phyloP scores from a whole-genome alignment of 2,888 invertebrate species.

The Asteroscopus sphinx region DNA sequence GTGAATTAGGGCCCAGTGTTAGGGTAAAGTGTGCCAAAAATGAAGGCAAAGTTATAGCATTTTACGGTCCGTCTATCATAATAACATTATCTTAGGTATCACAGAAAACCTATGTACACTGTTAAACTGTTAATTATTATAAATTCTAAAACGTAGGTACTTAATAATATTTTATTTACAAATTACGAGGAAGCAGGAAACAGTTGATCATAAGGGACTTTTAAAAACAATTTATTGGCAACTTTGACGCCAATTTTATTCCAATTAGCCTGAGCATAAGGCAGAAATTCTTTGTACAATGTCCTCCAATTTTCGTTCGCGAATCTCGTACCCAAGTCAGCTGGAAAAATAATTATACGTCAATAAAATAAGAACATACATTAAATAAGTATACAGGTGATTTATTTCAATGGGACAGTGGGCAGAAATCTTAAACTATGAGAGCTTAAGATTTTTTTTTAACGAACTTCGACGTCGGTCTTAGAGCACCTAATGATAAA shows the following conservation, averaged over 20 bases:
- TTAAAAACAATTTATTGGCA: slow-evolving; percentile 88
- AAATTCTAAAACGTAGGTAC: slow-evolving; percentile 2
- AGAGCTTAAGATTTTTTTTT: too few species aligned
- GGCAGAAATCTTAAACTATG: too few species aligned
- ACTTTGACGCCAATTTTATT: slow-evolving; percentile 86
- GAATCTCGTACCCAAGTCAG: slow-evolving; percentile 86
- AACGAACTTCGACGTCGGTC: too few species aligned
- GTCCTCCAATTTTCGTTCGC: slow-evolving; percentile 91
- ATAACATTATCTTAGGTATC: slow-evolving; percentile 19
- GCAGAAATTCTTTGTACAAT: slow-evolving; percentile 89
- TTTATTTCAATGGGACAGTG: too few species aligned
- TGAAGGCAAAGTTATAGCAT: too few species aligned
- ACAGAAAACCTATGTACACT: slow-evolving; percentile 31
- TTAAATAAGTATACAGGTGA: background rate
- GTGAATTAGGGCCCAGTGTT: too few species aligned
- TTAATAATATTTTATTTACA: background rate
- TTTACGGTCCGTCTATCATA: too few species aligned
- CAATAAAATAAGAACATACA: background rate
- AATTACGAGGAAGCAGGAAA: slow-evolving; percentile 61
- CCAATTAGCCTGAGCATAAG: slow-evolving; percentile 88
- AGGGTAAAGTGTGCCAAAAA: too few species aligned
- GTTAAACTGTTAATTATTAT: background rate
- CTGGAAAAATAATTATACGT: slow-evolving; percentile 76
- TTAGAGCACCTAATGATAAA: too few species aligned
- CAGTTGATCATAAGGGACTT: slow-evolving; percentile 86